A percentile compares a stretch with the other conserved stretches of the same genome.
Conservation (phyloP, 2,797 vertebrate genomes). For the Petrocephalus schoutedeni region DNA sequence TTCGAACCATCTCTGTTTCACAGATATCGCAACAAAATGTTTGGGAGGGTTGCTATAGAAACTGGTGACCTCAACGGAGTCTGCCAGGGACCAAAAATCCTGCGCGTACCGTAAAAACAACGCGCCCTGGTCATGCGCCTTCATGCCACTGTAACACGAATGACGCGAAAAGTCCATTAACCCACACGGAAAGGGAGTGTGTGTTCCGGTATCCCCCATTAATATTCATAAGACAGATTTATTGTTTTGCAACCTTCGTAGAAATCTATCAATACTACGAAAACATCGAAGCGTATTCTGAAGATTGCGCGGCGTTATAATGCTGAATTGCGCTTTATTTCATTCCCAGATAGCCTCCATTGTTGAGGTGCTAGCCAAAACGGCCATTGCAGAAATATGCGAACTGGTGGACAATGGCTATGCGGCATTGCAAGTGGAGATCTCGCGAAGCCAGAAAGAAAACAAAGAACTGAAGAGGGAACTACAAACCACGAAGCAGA, state of each 20-base stretch:
- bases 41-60: constrained; percentile 15
- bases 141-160: neutral
- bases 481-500: constrained; percentile 55
- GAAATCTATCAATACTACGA: neutral
- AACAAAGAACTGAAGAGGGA: constrained; percentile 54
- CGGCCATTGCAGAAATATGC: constrained; percentile 61
- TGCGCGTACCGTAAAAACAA: neutral
- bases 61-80: constrained; percentile 9
- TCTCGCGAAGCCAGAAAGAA: constrained; percentile 47
- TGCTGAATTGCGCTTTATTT: constrained; percentile 47
- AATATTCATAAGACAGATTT: neutral
- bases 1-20: constrained; percentile 22
- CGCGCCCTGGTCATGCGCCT: neutral
- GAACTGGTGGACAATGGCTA: constrained; percentile 54
- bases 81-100: neutral
- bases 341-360: constrained; percentile 56
- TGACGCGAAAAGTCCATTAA: neutral
- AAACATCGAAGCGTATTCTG: neutral
- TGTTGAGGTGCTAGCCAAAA: constrained; percentile 58
- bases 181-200: neutral
- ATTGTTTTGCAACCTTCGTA: neutral
- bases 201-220: neutral
- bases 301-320: constrained; percentile 21
- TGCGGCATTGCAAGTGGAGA: constrained; percentile 48
- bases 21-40: neutral